These are phyloP conservation scores for Hydraecia micacea DNA, from an alignment of 2,888 invertebrate species.

Conservation along the genomic window DNA sequence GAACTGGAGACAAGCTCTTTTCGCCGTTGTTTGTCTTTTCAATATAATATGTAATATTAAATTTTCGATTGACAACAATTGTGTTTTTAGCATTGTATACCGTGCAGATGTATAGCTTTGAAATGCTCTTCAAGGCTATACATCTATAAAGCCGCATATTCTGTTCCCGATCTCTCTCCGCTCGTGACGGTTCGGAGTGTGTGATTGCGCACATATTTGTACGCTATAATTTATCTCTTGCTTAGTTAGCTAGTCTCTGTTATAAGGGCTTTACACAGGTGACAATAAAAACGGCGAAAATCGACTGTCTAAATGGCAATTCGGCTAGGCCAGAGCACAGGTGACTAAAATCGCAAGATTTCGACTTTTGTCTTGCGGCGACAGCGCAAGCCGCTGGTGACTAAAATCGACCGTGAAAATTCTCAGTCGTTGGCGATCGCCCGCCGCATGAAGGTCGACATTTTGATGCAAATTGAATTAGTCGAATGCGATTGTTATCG, in stretches of 20 bases:
- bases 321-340: background rate
- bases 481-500: background rate
- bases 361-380: too few species aligned
- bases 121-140: background rate
- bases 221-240: background rate
- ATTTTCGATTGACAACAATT: background rate
- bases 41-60: background rate
- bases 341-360: background rate
- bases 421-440: background rate
- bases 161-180: background rate
- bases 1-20: background rate
- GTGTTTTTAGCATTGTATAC: background rate
- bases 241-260: background rate
- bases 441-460: too few species aligned
- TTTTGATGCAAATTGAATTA: background rate
- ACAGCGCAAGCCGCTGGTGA: background rate
- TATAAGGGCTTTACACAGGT: background rate
- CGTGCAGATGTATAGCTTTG: background rate
- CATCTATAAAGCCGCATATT: background rate
- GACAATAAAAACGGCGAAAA: background rate
- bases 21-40: background rate
- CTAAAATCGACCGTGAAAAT: background rate
- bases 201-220: background rate
- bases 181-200: background rate
- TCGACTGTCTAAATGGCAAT: background rate